Conservation (phyloP, 2,113 vertebrate species). For the Myxocyprinus asiaticus region DNA sequence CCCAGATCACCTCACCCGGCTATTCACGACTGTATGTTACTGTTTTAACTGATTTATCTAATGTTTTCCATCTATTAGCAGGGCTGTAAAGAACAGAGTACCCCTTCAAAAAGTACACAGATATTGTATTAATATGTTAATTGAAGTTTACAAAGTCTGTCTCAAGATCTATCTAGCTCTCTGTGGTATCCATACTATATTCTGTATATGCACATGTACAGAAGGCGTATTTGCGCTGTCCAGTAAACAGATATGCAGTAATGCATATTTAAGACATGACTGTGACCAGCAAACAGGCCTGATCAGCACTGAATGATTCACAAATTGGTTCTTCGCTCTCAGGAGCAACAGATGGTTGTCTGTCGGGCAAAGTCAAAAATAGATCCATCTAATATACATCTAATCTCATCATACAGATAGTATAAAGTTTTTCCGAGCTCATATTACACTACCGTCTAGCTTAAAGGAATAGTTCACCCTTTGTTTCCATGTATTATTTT, state of each 20-base stretch:
- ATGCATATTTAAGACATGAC: slow-evolving; percentile 33
- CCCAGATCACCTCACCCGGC: slow-evolving; percentile 1
- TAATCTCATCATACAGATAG: slow-evolving; percentile 20
- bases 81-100: neutral
- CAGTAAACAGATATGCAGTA: neutral
- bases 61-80: neutral
- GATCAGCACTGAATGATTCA: slow-evolving; percentile 48
- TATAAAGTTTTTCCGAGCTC: slow-evolving; percentile 24
- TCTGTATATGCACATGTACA: too few species aligned
- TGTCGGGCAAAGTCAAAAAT: slow-evolving; percentile 44
- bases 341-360: slow-evolving; percentile 53
- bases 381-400: slow-evolving; percentile 42
- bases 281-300: neutral
- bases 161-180: too few species aligned
- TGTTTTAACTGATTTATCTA: neutral
- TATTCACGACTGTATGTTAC: slow-evolving; percentile 46
- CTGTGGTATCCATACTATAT: too few species aligned
- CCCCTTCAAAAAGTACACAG: too few species aligned
- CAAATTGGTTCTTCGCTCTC: slow-evolving; percentile 24
- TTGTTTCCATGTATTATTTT: neutral
- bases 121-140: too few species aligned
- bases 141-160: too few species aligned
- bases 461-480: too few species aligned
- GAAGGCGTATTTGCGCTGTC: neutral
- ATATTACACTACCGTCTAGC: neutral